Evolutionary conservation across 2,797 vertebrate species (phyloP).

Genomic region (Saxicola maurus): DNA sequence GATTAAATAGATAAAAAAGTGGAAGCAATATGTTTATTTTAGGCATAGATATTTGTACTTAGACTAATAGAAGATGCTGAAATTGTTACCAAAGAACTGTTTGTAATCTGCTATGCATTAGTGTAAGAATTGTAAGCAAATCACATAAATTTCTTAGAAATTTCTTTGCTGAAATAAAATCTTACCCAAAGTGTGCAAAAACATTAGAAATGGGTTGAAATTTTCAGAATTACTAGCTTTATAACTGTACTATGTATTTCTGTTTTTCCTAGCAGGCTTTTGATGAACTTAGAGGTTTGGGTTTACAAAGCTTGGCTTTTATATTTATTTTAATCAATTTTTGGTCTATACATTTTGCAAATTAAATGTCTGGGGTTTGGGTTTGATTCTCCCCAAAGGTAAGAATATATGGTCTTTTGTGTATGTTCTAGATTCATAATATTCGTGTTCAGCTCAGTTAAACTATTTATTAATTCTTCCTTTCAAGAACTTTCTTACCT

Average conservation of each 20-base stretch:
- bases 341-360: neutral
- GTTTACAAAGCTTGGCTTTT: neutral
- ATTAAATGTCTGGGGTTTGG: neutral
- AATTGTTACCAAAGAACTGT: neutral
- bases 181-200: neutral
- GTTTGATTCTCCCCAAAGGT: neutral
- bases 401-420: fast-evolving
- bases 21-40: neutral
- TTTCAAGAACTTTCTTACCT: neutral
- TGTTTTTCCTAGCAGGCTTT: neutral
- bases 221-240: neutral
- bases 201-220: neutral
- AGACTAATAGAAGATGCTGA: neutral
- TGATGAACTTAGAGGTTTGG: neutral
- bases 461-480: neutral
- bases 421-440: neutral
- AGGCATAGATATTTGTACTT: neutral
- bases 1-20: neutral
- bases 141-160: fast-evolving
- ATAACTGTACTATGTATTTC: neutral
- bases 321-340: neutral
- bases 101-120: neutral
- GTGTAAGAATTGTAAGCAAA: neutral
- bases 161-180: neutral
- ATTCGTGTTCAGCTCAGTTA: neutral